Evolutionary conservation across 2,113 vertebrate genomes (phyloP).

Genomic region (Diphyllodes magnificus): DNA sequence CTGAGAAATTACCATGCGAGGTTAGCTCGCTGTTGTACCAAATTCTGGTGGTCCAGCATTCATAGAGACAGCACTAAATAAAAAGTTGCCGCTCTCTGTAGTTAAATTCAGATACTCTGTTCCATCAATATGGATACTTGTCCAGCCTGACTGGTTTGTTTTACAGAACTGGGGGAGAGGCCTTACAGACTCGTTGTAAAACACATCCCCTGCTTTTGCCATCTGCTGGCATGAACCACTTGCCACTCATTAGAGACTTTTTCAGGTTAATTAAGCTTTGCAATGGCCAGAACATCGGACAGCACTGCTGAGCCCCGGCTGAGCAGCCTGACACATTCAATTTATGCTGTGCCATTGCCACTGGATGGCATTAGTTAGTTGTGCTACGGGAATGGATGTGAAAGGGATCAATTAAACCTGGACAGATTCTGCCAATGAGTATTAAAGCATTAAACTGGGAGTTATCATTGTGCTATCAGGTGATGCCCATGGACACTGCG

Average conservation of each 20-base stretch:
- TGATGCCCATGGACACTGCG: background rate
- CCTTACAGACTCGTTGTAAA: background rate
- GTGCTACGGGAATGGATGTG: background rate
- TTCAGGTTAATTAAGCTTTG: background rate
- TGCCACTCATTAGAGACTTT: background rate
- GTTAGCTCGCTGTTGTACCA: background rate
- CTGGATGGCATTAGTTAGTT: slow-evolving; percentile 75
- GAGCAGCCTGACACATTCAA: background rate
- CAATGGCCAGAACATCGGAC: background rate
- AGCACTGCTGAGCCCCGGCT: background rate
- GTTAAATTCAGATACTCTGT: background rate
- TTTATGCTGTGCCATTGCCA: slow-evolving; percentile 56
- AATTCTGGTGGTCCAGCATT: background rate
- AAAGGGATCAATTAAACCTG: background rate
- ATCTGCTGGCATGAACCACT: background rate
- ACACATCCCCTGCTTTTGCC: background rate
- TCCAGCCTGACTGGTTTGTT: background rate
- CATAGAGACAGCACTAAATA: background rate
- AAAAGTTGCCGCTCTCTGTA: background rate
- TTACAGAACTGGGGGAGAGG: background rate
- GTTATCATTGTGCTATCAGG: background rate
- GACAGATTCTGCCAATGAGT: background rate
- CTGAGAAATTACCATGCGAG: background rate
- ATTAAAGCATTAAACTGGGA: background rate
- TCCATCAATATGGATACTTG: accelerated